Evolutionary conservation across 2,888 invertebrate species (phyloP).

Genomic region (Scaptomyza polygonia): DNA sequence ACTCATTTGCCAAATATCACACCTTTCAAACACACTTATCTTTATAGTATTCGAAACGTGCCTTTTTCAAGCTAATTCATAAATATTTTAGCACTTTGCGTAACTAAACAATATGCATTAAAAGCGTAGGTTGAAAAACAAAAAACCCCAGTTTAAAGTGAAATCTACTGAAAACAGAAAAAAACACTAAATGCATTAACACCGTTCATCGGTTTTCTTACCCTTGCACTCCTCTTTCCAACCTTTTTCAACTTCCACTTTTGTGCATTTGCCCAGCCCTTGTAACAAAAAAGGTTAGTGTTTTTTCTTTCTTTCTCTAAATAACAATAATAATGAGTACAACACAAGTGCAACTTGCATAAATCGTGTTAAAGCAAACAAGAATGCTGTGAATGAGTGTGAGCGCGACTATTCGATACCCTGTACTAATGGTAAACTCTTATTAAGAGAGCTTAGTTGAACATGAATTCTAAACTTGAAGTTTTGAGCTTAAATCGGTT

Average conservation of each 20-base stretch:
- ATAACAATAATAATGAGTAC: conserved; percentile 18
- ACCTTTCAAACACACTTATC: conserved; percentile 13
- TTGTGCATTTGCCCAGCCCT: conserved; percentile 47
- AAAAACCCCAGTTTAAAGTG: conserved; percentile 18
- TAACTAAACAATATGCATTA: conserved; percentile 34
- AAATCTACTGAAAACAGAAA: conserved; percentile 45
- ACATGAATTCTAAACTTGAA: background rate
- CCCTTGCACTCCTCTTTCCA: background rate
- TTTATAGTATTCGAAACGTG: conserved; percentile 34
- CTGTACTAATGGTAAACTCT: background rate
- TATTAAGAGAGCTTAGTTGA: background rate
- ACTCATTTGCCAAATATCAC: conserved; percentile 8
- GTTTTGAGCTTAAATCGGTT: background rate
- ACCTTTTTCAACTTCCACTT: conserved; percentile 8
- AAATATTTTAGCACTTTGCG: conserved; percentile 63
- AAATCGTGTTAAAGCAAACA: conserved; percentile 45
- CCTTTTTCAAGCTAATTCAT: conserved; percentile 57
- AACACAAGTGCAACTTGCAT: conserved; percentile 54
- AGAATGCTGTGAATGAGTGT: background rate
- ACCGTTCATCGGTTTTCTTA: conserved; percentile 44
- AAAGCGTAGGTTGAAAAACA: conserved; percentile 1
- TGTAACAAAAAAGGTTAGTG: conserved; percentile 65
- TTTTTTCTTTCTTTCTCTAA: conserved; percentile 35
- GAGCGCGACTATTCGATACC: background rate
- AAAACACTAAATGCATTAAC: conserved; percentile 58